Evolutionary conservation across 2,888 invertebrate genomes (phyloP), one percentile per base, ranked within the genome.

Genomic region (Rotaria sp.): DNA sequence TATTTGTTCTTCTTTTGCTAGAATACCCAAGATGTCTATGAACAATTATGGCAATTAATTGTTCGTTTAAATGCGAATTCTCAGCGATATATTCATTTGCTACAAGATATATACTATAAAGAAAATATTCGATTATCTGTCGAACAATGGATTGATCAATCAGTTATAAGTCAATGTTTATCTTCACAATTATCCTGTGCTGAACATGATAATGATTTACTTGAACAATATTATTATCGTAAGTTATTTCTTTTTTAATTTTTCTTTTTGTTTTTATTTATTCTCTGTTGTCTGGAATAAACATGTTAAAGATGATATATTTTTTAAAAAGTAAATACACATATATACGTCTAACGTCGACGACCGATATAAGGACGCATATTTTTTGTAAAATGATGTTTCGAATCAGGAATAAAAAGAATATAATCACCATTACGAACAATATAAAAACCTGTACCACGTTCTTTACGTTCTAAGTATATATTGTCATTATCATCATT

Each of bases 91-190:
- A 80, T 80, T 80, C 41, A 45, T 45, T 45, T 80, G 38, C 26
- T 80, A 45, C 80, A 80, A 80, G 80, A 80, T n/a, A 45, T 80
- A 11, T 80, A 80, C 45, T 26, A 80, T n/a, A 80, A 80, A 80
- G 80, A 80, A n/a, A 80, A 80, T 45, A 80, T 80, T n/a, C 80
- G 80, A 45, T 5, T 45, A 45, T 80, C 80, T 10, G 80, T 80
- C 15, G 80, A 80, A 80, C 41, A 41, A 80, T 80, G 80, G 80
- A 80, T 80, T n/a, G 80, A 80, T 80, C 80, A 80, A 45, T 80
- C 80, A 80, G 80, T 80, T 4, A 80, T 80, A 26, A 80, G 80
- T 80, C 80, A 80, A 41, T 80, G 80, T n/a, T 45, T 80, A 45
- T 80, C 80, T n/a, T 26, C n/a, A 26, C 80, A 80, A 45, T 45